Conservation (phyloP, 2,113 vertebrate genomes). For the Brachirus orientalis region DNA sequence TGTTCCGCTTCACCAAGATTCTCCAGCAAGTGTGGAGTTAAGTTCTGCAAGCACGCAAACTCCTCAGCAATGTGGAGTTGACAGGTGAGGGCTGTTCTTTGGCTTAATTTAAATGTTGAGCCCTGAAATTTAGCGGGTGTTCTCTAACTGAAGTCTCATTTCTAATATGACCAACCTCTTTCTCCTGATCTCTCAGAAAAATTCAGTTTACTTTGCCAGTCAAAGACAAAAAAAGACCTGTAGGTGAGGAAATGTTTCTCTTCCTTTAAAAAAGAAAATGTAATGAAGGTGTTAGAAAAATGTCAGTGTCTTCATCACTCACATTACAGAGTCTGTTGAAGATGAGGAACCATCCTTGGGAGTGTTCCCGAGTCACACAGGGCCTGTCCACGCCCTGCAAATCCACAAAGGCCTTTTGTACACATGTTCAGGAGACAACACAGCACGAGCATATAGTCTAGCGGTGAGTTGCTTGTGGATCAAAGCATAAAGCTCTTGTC, state of each 20-base stretch:
- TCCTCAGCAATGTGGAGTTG: conserved; percentile 24
- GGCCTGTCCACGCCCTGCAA: conserved; percentile 91
- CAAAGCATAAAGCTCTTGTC: background rate
- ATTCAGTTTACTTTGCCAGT: conserved; percentile 64
- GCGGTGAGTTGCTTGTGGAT: conserved; percentile 76
- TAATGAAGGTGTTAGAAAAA: background rate
- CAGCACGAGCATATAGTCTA: conserved; percentile 88
- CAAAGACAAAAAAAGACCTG: conserved; percentile 75
- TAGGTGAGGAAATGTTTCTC: conserved; percentile 73
- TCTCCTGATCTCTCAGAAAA: conserved; percentile 57
- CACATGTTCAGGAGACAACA: conserved; percentile 95
- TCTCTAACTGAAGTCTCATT: background rate
- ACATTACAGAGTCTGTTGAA: conserved; percentile 81
- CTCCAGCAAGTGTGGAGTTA: conserved; percentile 83
- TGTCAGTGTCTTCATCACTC: rapidly evolving
- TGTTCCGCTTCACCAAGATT: background rate
- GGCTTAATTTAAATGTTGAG: background rate
- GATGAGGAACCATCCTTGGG: conserved; percentile 89
- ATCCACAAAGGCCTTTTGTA: conserved; percentile 89
- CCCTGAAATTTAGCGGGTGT: background rate
- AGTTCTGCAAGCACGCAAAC: conserved; percentile 86
- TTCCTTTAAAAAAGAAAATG: background rate
- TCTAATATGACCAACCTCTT: conserved; percentile 9
- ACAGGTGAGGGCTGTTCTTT: conserved; percentile 39
- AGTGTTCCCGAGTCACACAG: conserved; percentile 87